Conservation (phyloP, 2,797 vertebrate species). For the Loris lydekkerianus region DNA sequence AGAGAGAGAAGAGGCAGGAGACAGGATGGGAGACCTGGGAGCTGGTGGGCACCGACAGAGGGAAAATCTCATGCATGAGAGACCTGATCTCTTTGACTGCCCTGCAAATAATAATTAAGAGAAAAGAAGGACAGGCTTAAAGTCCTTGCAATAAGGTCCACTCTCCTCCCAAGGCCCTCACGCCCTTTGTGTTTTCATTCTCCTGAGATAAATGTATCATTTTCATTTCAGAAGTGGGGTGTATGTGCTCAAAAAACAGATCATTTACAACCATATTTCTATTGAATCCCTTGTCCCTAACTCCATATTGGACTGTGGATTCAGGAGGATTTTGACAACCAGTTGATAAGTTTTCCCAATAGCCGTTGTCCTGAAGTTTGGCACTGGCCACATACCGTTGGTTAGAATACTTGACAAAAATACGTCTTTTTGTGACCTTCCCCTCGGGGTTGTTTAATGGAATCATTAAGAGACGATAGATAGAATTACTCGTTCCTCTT, state of each 20-base stretch:
- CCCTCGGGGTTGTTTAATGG: not conserved
- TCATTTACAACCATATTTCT: rapidly evolving
- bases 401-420: not conserved
- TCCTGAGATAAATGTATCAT: rapidly evolving
- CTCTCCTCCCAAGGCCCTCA: not conserved
- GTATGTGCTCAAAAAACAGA: not conserved
- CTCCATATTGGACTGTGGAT: not conserved
- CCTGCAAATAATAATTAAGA: not conserved
- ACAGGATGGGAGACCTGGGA: not conserved
- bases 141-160: too few species aligned
- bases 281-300: not conserved
- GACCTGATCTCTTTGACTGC: not conserved
- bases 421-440: rapidly evolving
- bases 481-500: not conserved
- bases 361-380: rapidly evolving
- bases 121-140: not conserved
- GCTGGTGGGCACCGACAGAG: too few species aligned
- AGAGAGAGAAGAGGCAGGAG: rapidly evolving
- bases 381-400: rapidly evolving
- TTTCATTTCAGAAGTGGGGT: not conserved
- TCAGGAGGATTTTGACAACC: not conserved
- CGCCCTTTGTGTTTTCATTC: not conserved
- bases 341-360: not conserved
- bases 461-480: not conserved
- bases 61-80: rapidly evolving